Evolutionary conservation across 2,113 vertebrate species (phyloP).

Genomic region (Rafetus swinhoei): DNA sequence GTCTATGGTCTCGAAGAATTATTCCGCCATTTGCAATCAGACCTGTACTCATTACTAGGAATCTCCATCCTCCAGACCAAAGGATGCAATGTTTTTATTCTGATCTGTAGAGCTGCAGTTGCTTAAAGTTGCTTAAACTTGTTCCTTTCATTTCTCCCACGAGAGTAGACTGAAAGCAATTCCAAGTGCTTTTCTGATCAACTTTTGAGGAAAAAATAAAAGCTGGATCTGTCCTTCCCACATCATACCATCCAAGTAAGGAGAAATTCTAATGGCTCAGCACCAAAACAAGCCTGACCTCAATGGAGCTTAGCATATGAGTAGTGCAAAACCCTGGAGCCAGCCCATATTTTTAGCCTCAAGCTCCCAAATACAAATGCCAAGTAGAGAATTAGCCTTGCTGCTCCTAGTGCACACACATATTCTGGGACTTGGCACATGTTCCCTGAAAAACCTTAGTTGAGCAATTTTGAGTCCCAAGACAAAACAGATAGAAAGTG

Average conservation of each 20-base stretch:
- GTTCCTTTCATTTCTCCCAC: no score
- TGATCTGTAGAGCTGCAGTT: not conserved
- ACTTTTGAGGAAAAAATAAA: not conserved
- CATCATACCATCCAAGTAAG: not conserved
- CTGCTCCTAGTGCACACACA: not conserved
- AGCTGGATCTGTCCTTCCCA: not conserved
- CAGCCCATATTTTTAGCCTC: not conserved
- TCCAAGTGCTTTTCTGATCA: not conserved
- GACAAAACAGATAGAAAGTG: not conserved
- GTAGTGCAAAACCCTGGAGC: not conserved
- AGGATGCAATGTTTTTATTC: not conserved
- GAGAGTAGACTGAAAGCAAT: not conserved
- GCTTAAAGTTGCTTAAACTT: not conserved
- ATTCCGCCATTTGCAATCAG: not conserved
- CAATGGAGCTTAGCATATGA: no score
- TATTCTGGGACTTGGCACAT: not conserved
- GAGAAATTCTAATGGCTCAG: not conserved
- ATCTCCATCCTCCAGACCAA: not conserved
- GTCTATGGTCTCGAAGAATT: not conserved
- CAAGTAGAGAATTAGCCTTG: not conserved
- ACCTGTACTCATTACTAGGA: not conserved
- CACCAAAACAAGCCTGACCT: not conserved
- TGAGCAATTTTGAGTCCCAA: not conserved
- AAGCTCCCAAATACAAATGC: not conserved
- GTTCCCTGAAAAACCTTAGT: not conserved